Conservation (phyloP, 1,140 invertebrate species). For the Acromyrmex charruanus region DNA sequence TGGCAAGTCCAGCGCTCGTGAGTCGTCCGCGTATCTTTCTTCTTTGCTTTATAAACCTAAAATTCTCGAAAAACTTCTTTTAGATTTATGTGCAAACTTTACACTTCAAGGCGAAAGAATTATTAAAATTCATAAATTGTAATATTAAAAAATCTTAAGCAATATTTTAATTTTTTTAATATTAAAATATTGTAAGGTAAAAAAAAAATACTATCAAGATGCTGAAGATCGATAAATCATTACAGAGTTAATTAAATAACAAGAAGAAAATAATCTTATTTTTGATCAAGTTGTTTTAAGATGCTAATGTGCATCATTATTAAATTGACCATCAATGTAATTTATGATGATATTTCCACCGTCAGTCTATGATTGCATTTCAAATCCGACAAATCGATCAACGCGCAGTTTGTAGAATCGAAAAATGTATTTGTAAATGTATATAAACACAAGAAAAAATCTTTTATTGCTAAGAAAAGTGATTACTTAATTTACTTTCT, state of each 20-base stretch:
- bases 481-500: no score
- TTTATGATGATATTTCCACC: no score
- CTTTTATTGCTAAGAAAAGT: no score
- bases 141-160: not conserved
- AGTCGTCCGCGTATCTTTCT: not conserved
- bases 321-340: no score
- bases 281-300: no score
- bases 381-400: no score
- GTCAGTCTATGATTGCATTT: no score
- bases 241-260: not conserved
- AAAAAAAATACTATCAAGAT: not conserved
- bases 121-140: slow-evolving; percentile 22
- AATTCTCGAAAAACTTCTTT: not conserved
- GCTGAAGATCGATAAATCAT: not conserved
- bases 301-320: no score
- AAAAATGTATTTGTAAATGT: no score
- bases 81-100: not conserved
- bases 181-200: not conserved
- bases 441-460: no score
- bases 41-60: not conserved
- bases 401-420: no score
- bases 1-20: not conserved
- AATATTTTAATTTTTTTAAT: not conserved
- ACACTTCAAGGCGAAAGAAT: not conserved
- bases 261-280: no score